phyloP scores from a whole-genome alignment of 1,140 invertebrate genomes.

The Zaprionus lachaisei region DNA sequence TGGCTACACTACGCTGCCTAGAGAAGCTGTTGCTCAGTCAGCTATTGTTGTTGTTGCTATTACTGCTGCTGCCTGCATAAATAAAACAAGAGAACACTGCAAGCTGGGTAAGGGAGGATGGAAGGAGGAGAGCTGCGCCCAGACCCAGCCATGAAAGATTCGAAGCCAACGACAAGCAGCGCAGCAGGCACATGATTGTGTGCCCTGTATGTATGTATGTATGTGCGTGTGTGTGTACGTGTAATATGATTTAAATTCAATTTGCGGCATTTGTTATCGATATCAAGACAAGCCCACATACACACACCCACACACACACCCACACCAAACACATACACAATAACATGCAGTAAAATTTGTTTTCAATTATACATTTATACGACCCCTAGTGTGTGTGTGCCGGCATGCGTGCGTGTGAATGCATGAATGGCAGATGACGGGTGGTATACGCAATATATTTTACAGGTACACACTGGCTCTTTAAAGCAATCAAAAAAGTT shows the following conservation, averaged over 20 bases:
- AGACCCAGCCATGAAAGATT: conserved; percentile 23
- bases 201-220: conserved; percentile 1
- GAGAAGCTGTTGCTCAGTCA: not conserved
- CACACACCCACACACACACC: conserved; percentile 19
- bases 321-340: conserved; percentile 25
- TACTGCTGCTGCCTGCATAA: conserved; percentile 62
- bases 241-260: conserved; percentile 81
- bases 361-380: conserved; percentile 73
- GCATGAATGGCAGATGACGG: conserved; percentile 35
- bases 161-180: conserved; percentile 21
- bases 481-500: conserved; percentile 60
- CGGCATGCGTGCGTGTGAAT: conserved; percentile 8
- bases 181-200: conserved; percentile 22
- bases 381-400: conserved; percentile 15
- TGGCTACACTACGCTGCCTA: conserved; percentile 14
- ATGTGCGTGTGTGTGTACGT: conserved; percentile 45
- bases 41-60: conserved; percentile 18
- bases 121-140: conserved; percentile 19
- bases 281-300: conserved; percentile 62
- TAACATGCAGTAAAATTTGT: conserved; percentile 74
- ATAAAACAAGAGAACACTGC: conserved; percentile 69
- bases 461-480: conserved; percentile 38
- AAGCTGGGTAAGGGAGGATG: conserved; percentile 1
- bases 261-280: conserved; percentile 81
- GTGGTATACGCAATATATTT: conserved; percentile 76